Evolutionary conservation across 2,888 invertebrate genomes (phyloP), one percentile per base, ranked within the genome.

Genomic region (Diarsia rubi): DNA sequence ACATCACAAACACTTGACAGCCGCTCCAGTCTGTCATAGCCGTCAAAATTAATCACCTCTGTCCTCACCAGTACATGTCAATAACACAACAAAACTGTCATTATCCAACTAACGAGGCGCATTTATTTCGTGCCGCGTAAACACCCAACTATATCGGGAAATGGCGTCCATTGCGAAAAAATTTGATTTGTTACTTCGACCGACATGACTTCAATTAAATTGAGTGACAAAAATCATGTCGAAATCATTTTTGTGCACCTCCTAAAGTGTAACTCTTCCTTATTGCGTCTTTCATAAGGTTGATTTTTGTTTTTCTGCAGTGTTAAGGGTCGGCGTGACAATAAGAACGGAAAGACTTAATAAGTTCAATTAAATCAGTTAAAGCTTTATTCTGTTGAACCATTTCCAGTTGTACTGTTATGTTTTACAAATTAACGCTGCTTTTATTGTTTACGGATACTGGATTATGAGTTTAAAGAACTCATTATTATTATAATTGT

Each of bases 161-260:
- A 92, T 88, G 92, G 90, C 89, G 89, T 89, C 81, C 90, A 88
- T 91, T 89, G 90, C 89, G 91, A 94, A 95, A 95, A 96, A 95
- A 94, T 92, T 95, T 96, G 96, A 96, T 95, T 96, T 96, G 95
- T 95, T 93, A 93, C 93, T 86, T 89, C 85, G 91, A 83, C 90
- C 90, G 86, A 93, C 94, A 91, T 93, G 92, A 90, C 91, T 91
- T 92, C 92, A 92, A 93, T 93, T 93, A 93, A 93, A 94, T 92
- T 93, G 94, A 94, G 94, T 95, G 95, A 95, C 95, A 94, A 95
- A 94, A 95, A 93, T 94, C 90, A 89, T 89, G 90, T 91, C 88
- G 82, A 83, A 74, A 73, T 81, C 62, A 75, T 83, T 81, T 71
- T 57, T 71, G 68, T 63, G 19, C 69, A 81, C 71, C 44, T 62